Evolutionary conservation across 35 echinoderm and acorn worm species (phyloP).

Genomic region (Acanthaster planci): DNA sequence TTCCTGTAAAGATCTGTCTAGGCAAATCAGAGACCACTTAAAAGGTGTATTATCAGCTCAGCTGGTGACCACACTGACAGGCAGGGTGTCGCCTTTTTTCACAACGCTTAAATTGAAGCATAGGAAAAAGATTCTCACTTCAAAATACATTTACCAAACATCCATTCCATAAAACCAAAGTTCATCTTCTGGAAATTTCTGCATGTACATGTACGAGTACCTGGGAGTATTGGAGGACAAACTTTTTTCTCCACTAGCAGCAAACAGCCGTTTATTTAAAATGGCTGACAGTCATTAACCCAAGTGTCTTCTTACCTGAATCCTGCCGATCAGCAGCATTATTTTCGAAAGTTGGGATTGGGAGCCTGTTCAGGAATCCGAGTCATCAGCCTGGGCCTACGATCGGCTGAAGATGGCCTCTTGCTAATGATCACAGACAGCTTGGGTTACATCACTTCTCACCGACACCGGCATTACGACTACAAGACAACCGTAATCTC

Average conservation of each 20-base stretch:
- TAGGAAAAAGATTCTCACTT: too few relatives aligned
- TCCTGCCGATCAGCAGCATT: too few relatives aligned
- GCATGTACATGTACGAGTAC: too few relatives aligned
- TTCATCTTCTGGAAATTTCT: too few relatives aligned
- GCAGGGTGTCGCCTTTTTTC: too few relatives aligned
- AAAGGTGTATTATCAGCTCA: too few relatives aligned
- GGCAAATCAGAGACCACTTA: too few relatives aligned
- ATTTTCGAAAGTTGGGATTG: background rate
- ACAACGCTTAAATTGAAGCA: too few relatives aligned
- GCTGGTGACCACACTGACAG: too few relatives aligned
- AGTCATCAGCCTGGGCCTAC: background rate
- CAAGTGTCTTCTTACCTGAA: background rate
- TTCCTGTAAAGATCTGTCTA: too few relatives aligned
- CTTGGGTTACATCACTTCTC: conserved; percentile 23
- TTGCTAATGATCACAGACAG: conserved; percentile 23
- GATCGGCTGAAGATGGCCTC: background rate
- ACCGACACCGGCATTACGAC: conserved; percentile 2
- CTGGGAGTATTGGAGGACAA: background rate
- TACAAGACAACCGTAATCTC: conserved; percentile 22
- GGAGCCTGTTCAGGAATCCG: background rate
- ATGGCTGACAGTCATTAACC: background rate
- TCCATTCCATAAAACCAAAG: too few relatives aligned
- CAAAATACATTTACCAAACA: too few relatives aligned
- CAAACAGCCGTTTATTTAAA: background rate
- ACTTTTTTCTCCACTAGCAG: background rate